Percentiles rank a stretch among this genome's conserved stretches.
Evolutionary conservation across 2,888 invertebrate genomes (phyloP).

Genomic region (Druceiella hillmani): DNA sequence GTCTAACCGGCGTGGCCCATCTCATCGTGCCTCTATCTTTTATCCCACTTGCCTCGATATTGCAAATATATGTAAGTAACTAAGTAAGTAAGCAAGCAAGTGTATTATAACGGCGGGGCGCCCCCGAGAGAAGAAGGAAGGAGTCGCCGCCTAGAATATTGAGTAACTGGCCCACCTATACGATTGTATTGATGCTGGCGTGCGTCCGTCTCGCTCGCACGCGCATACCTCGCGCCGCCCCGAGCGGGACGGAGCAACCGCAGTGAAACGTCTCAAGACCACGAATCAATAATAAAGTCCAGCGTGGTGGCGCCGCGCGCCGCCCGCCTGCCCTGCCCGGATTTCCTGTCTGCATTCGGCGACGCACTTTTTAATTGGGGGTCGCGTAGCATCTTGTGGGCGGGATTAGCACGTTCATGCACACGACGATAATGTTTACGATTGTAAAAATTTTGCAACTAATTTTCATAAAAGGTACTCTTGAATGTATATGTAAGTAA

Average conservation of each 20-base stretch:
- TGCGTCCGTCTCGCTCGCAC: slow-evolving; percentile 21
- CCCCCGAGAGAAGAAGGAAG: too few relatives aligned
- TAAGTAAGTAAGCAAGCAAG: too few relatives aligned
- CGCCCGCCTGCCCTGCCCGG: slow-evolving; percentile 9
- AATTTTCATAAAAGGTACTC: too few relatives aligned
- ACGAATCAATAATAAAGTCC: slow-evolving; percentile 53
- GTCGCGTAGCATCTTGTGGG: slow-evolving; percentile 44
- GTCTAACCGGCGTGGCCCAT: too few relatives aligned
- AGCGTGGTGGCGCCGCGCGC: slow-evolving; percentile 23
- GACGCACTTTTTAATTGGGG: slow-evolving; percentile 47
- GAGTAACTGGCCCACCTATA: slow-evolving; percentile 39
- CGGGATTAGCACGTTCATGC: slow-evolving; percentile 23
- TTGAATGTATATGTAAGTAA: too few relatives aligned
- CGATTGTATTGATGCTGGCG: slow-evolving; percentile 11
- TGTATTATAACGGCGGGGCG: too few relatives aligned
- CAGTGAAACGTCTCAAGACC: slow-evolving; percentile 50
- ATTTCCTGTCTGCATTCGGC: slow-evolving; percentile 41
- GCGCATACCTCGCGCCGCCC: slow-evolving; percentile 6
- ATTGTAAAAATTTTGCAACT: slow-evolving; percentile 3
- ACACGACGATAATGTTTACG: not conserved
- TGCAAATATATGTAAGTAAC: too few relatives aligned
- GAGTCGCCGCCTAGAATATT: slow-evolving; percentile 40
- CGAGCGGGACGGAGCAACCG: slow-evolving; percentile 29
- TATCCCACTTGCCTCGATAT: too few relatives aligned
- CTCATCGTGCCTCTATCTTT: too few relatives aligned